Conservation (phyloP, 2,113 vertebrate species). For the Gasterosteus nipponicus region DNA sequence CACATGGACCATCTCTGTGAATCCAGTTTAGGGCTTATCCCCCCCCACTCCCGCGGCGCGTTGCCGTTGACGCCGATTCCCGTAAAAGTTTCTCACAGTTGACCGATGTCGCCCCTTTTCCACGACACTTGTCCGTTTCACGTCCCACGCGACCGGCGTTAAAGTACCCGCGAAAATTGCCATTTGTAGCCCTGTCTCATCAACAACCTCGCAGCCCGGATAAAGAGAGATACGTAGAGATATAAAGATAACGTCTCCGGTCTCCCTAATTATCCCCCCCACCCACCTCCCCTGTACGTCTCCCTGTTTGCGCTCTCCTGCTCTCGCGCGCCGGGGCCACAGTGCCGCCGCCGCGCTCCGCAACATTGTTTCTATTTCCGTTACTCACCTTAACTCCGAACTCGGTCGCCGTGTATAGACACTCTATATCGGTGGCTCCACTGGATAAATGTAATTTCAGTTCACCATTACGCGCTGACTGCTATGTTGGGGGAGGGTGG, state of each 20-base stretch:
- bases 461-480: slow-evolving; percentile 82
- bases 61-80: slow-evolving; percentile 10
- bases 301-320: slow-evolving; percentile 74
- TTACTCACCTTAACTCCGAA: slow-evolving; percentile 83
- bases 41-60: neutral
- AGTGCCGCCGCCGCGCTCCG: slow-evolving; percentile 53
- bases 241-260: slow-evolving; percentile 21
- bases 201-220: neutral
- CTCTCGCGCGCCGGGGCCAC: slow-evolving; percentile 54
- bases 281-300: slow-evolving; percentile 47
- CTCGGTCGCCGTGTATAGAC: slow-evolving; percentile 81
- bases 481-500: slow-evolving; percentile 85
- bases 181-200: neutral
- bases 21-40: neutral
- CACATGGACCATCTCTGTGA: neutral
- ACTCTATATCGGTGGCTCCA: slow-evolving; percentile 82
- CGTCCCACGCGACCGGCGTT: neutral
- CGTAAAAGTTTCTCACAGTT: slow-evolving; percentile 46
- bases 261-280: slow-evolving; percentile 63
- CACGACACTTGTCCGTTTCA: slow-evolving; percentile 6
- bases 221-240: slow-evolving; percentile 20
- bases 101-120: slow-evolving; percentile 46
- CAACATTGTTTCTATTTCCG: slow-evolving; percentile 83
- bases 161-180: neutral
- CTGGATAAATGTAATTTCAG: slow-evolving; percentile 82